phyloP scores from a whole-genome alignment of 1,140 invertebrate species.

The Aphelenchoides fujianensis region DNA sequence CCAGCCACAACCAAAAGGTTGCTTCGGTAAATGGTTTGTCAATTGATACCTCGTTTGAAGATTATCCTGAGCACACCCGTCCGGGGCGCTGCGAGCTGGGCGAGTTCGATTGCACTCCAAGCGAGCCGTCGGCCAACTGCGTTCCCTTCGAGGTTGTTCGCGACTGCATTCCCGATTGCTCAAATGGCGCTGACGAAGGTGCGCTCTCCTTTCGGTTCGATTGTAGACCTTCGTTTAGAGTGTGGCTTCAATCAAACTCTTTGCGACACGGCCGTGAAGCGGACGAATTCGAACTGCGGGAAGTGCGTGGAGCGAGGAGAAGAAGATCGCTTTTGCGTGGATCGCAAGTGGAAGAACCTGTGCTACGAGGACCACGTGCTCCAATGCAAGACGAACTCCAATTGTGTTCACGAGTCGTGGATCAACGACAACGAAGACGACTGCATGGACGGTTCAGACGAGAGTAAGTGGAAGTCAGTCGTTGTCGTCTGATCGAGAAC shows the following conservation, averaged over 20 bases:
- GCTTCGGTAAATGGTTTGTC: too few relatives aligned
- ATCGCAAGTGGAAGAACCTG: conserved; percentile 35
- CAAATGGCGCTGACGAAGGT: conserved; percentile 39
- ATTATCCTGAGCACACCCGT: background rate
- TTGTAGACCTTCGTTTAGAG: conserved; percentile 14
- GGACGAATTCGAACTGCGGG: conserved; percentile 19
- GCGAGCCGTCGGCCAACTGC: background rate
- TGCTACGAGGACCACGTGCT: conserved; percentile 33
- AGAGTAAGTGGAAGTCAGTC: conserved; percentile 26
- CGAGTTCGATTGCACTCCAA: conserved; percentile 36
- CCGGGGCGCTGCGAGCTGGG: conserved; percentile 24
- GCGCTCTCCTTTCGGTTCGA: background rate
- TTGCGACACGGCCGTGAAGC: conserved; percentile 28
- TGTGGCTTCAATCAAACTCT: conserved; percentile 36
- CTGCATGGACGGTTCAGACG: conserved; percentile 41
- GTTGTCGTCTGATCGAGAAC: conserved; percentile 15
- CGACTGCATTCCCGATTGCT: conserved; percentile 38
- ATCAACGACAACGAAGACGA: conserved; percentile 47
- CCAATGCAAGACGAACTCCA: conserved; percentile 30
- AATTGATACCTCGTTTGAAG: too few relatives aligned
- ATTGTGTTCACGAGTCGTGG: conserved; percentile 36
- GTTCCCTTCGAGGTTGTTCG: conserved; percentile 30
- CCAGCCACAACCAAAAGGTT: too few relatives aligned
- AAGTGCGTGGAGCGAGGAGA: conserved; percentile 29
- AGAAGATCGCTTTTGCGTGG: conserved; percentile 27